These are phyloP conservation scores for Megathymus violae DNA, from an alignment of 1,140 invertebrate genomes.

Conservation along the genomic window DNA sequence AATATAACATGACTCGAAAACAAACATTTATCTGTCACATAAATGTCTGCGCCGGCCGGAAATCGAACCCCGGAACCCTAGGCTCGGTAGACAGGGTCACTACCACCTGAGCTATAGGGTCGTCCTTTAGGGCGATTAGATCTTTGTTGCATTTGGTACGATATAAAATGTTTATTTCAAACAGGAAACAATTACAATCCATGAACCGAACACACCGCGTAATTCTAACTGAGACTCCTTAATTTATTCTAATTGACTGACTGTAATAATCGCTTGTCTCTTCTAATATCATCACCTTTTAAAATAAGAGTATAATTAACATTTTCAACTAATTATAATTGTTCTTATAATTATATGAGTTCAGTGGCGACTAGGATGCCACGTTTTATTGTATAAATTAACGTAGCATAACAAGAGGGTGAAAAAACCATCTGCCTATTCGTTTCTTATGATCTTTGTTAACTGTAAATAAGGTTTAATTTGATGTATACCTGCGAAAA, in stretches of 20 bases:
- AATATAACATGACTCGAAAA: too few species aligned
- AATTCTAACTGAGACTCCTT: too few species aligned
- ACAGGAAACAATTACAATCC: too few species aligned
- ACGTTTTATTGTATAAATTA: conserved; percentile 25
- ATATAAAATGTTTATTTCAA: too few species aligned
- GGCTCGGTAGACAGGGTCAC: too few species aligned
- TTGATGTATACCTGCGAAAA: background rate
- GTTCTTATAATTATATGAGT: conserved; percentile 22
- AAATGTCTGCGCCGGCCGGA: too few species aligned
- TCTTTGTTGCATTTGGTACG: too few species aligned
- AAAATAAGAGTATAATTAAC: background rate
- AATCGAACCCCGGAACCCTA: too few species aligned
- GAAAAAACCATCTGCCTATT: background rate
- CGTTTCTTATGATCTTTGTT: background rate
- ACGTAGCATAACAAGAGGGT: conserved; percentile 3
- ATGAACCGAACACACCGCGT: too few species aligned
- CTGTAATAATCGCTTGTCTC: background rate
- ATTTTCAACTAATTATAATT: conserved; percentile 29
- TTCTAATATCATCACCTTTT: conserved; percentile 18
- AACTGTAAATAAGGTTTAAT: background rate
- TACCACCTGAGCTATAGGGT: too few species aligned
- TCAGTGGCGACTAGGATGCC: conserved; percentile 25
- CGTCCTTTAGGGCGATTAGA: too few species aligned
- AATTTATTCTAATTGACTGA: background rate
- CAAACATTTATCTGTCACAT: too few species aligned